These are phyloP conservation scores for Accipiter virgatus DNA, from an alignment of 2,113 vertebrate species.

Conservation along the genomic window DNA sequence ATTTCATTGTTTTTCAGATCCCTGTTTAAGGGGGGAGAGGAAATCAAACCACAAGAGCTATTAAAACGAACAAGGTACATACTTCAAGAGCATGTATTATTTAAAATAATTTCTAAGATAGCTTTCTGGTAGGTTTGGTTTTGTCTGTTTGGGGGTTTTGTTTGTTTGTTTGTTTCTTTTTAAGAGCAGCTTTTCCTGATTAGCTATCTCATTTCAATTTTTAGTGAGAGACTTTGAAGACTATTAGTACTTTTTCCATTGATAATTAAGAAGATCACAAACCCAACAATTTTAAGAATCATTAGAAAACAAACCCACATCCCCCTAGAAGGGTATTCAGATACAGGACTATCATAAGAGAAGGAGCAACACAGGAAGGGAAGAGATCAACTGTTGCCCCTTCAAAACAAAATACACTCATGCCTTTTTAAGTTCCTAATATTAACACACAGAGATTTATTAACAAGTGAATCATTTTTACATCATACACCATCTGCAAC, in stretches of 20 bases:
- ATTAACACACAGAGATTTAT: background rate
- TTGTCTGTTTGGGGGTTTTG: background rate
- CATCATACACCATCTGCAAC: background rate
- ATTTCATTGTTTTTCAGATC: slow-evolving; percentile 95
- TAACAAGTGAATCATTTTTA: background rate
- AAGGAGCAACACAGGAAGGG: background rate
- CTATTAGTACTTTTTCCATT: background rate
- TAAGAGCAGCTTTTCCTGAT: background rate
- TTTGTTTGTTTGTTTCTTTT: background rate
- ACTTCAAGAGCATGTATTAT: background rate
- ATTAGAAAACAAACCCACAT: background rate
- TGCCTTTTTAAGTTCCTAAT: background rate
- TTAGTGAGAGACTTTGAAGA: background rate
- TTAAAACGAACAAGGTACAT: background rate
- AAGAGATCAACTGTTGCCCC: background rate
- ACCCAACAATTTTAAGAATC: background rate
- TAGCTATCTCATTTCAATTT: background rate
- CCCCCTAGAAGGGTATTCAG: background rate
- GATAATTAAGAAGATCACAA: background rate
- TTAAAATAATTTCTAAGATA: background rate
- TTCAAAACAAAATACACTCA: background rate
- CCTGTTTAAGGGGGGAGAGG: slow-evolving; percentile 56
- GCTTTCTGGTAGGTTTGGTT: background rate
- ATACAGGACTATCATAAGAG: background rate
- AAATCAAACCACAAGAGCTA: background rate